Percentiles rank a stretch among this genome's conserved stretches.
Conservation (phyloP, 2,113 vertebrate genomes). For the Corapipo altera region DNA sequence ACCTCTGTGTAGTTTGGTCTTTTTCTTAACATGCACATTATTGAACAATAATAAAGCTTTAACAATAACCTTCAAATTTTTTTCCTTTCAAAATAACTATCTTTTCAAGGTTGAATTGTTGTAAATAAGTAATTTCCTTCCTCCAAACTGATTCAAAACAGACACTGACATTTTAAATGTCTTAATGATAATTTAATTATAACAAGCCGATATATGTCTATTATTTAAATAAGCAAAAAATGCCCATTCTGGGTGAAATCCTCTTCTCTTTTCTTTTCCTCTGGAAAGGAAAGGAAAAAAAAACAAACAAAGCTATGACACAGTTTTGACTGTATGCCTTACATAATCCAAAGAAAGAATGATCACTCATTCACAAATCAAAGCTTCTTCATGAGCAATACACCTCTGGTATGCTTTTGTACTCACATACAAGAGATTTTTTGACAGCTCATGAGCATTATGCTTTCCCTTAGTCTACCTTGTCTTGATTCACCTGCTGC, state of each 20-base stretch:
- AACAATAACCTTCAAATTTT: background rate
- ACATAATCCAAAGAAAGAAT: background rate
- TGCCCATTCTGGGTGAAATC: background rate
- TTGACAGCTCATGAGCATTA: background rate
- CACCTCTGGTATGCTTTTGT: background rate
- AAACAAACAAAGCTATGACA: background rate
- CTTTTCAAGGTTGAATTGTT: background rate
- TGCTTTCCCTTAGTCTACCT: background rate
- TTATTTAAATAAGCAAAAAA: background rate
- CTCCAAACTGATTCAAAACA: background rate
- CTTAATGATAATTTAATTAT: background rate
- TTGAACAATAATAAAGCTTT: background rate
- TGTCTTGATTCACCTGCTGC: background rate
- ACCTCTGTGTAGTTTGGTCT: background rate
- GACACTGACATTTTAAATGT: background rate
- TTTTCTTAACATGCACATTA: background rate
- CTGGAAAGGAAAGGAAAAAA: background rate
- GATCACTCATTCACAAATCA: background rate
- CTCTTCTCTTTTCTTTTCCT: background rate
- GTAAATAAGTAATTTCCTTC: background rate
- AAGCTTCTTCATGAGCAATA: background rate
- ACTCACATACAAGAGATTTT: background rate
- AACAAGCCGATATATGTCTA: background rate
- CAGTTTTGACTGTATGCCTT: background rate
- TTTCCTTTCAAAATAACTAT: background rate